Evolutionary conservation across 2,113 vertebrate genomes (phyloP), one percentile per base, ranked within the genome.

Genomic region (Megaleporinus macrocephalus): DNA sequence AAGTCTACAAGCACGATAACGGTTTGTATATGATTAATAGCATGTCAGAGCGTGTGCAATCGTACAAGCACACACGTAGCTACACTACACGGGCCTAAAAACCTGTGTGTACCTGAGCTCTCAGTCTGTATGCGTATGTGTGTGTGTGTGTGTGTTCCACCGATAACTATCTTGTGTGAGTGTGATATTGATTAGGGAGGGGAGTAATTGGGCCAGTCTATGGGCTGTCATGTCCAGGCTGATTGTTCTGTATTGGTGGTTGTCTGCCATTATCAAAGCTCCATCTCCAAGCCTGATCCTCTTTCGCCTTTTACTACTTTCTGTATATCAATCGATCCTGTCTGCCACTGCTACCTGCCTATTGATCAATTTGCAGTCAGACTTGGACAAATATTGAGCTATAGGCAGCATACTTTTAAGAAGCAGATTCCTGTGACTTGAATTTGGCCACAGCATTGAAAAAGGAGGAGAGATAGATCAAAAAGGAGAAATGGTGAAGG

Each of bases 151-250:
- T 79, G 53, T 49, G 33, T 68, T 57, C 49, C 76, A 30, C 44
- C 90, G 90, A 93, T 90, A 90, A 87, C 90, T 89, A 91, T 91
- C 90, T 89, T 61, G 88, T 90, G 86, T 62, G 83, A 90, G 86
- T 88, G 89, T 85, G 84, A 82, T 94, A 94, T 95, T 91, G 93
- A 94, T 95, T 93, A 91, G 88, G 78, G 88, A 85, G 87, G 82
- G 87, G 87, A 91, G 92, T 94, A 93, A 94, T 93, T 93, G 93
- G 90, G 85, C 85, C 81, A 89, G 88, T 91, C 91, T 93, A 91
- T 92, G 91, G 90, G 89, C 92, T 91, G 93, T 92, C 92, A 93
- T 93, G 93, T 93, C 91, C 87, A 57, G 89, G 85, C 89, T 92
- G 93, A 92, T 92, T 93, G 91, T 90, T 69, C 87, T 87, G 90